Percentiles rank a stretch among this genome's conserved stretches.
These are phyloP conservation scores for Leptopilina drosophilae DNA, from an alignment of 2,888 invertebrate genomes.

Conservation along the genomic window DNA sequence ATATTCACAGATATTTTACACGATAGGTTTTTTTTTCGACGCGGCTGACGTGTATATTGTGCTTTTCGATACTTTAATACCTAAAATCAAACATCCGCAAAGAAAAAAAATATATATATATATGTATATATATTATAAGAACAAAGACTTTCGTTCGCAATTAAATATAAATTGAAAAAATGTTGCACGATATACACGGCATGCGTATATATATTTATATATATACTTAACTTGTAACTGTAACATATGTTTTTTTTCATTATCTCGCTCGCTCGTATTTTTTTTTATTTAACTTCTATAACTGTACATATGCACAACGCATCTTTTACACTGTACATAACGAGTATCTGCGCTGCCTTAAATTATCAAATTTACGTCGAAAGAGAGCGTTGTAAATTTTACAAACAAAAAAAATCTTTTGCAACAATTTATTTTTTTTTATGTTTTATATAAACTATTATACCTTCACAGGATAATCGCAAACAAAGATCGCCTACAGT, in stretches of 20 bases:
- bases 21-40: constrained; percentile 69
- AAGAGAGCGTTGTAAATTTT: constrained; percentile 48
- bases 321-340: constrained; percentile 77
- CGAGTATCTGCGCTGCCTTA: constrained; percentile 72
- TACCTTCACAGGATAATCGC: constrained; percentile 1
- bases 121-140: no score
- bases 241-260: constrained; percentile 70
- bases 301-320: constrained; percentile 77
- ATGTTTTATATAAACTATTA: neutral
- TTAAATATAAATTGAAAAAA: constrained; percentile 46
- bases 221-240: constrained; percentile 70
- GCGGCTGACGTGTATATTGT: constrained; percentile 67
- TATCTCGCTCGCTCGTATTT: constrained; percentile 62
- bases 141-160: constrained; percentile 30
- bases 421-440: neutral
- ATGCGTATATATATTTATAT: constrained; percentile 59
- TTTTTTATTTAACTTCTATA: constrained; percentile 65
- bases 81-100: constrained; percentile 44
- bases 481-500: constrained; percentile 26
- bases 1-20: constrained; percentile 78
- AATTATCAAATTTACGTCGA: constrained; percentile 45
- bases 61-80: constrained; percentile 37
- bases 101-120: neutral
- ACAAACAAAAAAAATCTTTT: constrained; percentile 45
- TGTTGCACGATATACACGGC: constrained; percentile 57